Conservation (phyloP, 1,140 invertebrate species). For the Lordiphosa stackelbergi region DNA sequence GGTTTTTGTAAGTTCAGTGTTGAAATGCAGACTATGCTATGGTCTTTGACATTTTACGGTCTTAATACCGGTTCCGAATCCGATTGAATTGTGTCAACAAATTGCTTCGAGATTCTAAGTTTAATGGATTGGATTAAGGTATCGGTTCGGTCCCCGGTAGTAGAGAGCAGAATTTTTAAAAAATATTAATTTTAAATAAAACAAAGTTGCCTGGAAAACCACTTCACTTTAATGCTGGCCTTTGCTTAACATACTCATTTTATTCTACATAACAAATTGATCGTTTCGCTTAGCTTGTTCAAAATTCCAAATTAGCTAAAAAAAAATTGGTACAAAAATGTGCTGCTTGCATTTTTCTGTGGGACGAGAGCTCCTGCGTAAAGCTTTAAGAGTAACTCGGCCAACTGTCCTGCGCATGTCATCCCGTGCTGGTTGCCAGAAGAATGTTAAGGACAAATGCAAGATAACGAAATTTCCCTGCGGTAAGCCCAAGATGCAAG, state of each 20-base stretch:
- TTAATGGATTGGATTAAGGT: too few species aligned
- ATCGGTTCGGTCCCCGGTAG: too few species aligned
- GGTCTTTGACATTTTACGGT: too few species aligned
- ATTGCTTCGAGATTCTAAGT: too few species aligned
- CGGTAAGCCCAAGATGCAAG: conserved; percentile 26
- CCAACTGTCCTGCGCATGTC: not conserved
- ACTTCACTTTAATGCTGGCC: not conserved
- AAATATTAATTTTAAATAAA: not conserved
- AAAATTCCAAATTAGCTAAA: conserved; percentile 16
- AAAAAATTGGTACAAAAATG: too few species aligned
- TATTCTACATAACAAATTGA: conserved; percentile 2
- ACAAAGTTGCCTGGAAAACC: conserved; percentile 19
- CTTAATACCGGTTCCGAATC: too few species aligned
- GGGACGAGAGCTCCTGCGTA: not conserved
- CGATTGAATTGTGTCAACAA: too few species aligned
- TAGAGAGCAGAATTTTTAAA: too few species aligned
- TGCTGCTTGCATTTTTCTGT: not conserved
- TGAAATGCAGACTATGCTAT: too few species aligned
- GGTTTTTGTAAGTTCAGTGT: too few species aligned
- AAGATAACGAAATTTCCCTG: conserved; percentile 26
- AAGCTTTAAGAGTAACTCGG: too few species aligned
- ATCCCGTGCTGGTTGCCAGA: conserved; percentile 5
- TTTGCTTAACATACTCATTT: not conserved
- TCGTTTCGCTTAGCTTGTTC: not conserved
- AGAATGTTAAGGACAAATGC: conserved; percentile 13